Percentiles rank a stretch among this genome's conserved stretches.
Evolutionary conservation across 2,888 invertebrate genomes (phyloP).

Genomic region (Tetragonisca angustula): DNA sequence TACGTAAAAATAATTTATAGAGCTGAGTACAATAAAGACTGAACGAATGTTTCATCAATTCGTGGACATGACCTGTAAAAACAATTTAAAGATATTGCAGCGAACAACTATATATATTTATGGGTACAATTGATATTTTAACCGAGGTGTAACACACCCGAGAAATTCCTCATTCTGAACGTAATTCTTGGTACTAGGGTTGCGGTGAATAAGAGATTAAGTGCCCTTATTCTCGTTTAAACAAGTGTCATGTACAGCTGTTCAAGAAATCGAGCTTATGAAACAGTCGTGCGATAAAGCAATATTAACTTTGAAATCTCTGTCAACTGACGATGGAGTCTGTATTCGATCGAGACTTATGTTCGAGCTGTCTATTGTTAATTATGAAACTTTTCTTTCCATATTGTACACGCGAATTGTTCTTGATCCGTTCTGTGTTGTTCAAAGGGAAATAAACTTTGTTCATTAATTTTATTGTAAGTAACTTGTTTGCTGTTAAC

Average conservation of each 20-base stretch:
- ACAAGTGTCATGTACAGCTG: background rate
- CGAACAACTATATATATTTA: background rate
- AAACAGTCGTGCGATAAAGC: background rate
- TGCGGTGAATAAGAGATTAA: slow-evolving; percentile 3
- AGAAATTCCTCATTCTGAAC: background rate
- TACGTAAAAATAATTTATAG: too few relatives aligned
- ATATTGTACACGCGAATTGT: background rate
- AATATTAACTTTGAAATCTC: background rate
- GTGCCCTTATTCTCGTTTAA: slow-evolving; percentile 2
- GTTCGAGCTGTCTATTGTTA: background rate
- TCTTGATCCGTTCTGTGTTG: background rate
- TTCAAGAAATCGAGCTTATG: background rate
- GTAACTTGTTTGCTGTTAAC: too few relatives aligned
- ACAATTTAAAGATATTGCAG: background rate
- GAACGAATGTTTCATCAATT: too few relatives aligned
- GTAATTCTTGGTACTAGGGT: background rate
- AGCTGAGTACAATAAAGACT: too few relatives aligned
- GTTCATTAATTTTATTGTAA: background rate
- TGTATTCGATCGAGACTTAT: background rate
- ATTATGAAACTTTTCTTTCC: background rate
- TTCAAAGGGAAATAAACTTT: background rate
- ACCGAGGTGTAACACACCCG: background rate
- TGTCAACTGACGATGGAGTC: background rate
- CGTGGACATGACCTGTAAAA: background rate
- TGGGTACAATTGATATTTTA: background rate